A percentile compares a stretch with the other conserved stretches of the same genome.
These are phyloP conservation scores for Mesorhabditis sp. DNA, from an alignment of 2,888 invertebrate species.

Conservation along the genomic window DNA sequence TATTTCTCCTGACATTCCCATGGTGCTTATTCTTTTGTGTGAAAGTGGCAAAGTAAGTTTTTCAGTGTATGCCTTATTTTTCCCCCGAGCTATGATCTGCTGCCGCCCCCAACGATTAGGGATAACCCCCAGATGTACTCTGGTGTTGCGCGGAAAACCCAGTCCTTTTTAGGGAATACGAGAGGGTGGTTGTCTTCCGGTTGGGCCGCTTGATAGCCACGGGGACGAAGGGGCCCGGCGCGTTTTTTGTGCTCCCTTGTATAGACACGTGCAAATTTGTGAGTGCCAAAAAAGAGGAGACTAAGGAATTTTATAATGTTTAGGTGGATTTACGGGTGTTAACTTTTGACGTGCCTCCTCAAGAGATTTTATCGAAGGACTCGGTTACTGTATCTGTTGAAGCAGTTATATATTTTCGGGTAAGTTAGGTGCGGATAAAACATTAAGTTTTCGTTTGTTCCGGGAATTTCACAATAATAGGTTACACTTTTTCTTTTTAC, in stretches of 20 bases:
- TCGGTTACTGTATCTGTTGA: not conserved
- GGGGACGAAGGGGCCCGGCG: slow-evolving; percentile 5
- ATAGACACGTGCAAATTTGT: slow-evolving; percentile 2
- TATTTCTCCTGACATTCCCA: slow-evolving; percentile 51
- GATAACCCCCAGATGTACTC: too few species aligned
- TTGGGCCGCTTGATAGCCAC: not conserved
- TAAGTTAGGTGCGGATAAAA: not conserved
- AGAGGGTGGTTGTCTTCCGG: slow-evolving; percentile 4
- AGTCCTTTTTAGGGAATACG: not conserved
- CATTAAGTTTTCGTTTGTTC: not conserved
- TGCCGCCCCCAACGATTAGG: too few species aligned
- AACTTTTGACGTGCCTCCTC: not conserved
- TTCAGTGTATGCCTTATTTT: not conserved
- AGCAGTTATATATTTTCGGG: not conserved
- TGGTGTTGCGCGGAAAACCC: too few species aligned
- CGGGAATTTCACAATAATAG: too few species aligned
- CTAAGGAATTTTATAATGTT: not conserved
- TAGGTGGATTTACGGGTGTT: slow-evolving; percentile 1
- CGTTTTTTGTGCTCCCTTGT: slow-evolving; percentile 2
- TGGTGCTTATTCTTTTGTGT: slow-evolving; percentile 55
- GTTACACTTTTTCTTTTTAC: too few species aligned
- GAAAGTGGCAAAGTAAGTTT: slow-evolving; percentile 49
- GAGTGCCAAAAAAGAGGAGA: not conserved
- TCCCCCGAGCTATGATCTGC: too few species aligned
- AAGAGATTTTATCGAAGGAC: slow-evolving; percentile 5